phyloP scores from a whole-genome alignment of 2,113 vertebrate species.

The Andinoacara biseriatus region DNA sequence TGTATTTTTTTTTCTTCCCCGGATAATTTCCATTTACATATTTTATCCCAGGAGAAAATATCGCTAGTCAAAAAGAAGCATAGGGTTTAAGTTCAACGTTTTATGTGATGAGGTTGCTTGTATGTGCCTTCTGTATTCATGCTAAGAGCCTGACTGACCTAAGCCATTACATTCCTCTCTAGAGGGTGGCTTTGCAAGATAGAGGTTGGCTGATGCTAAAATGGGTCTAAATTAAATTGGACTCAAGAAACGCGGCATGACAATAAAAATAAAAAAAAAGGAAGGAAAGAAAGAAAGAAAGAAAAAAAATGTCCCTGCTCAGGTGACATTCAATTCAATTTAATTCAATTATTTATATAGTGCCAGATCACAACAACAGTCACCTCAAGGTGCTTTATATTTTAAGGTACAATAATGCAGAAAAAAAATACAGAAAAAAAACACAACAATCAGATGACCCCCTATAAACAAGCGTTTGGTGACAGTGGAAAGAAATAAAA shows the following conservation, averaged over 20 bases:
- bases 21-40: not conserved
- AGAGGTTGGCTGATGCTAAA: slow-evolving; percentile 53
- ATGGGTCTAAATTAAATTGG: slow-evolving; percentile 63
- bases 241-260: slow-evolving; percentile 11
- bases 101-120: slow-evolving; percentile 61
- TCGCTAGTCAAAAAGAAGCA: slow-evolving; percentile 43
- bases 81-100: not conserved
- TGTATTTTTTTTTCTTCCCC: not conserved
- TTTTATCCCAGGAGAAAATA: slow-evolving; percentile 48
- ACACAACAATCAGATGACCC: too few species aligned
- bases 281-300: too few species aligned
- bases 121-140: slow-evolving; percentile 36
- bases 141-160: slow-evolving; percentile 59
- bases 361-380: too few species aligned
- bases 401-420: too few species aligned
- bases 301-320: not conserved
- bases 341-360: too few species aligned
- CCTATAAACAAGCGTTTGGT: too few species aligned
- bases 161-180: slow-evolving; percentile 57
- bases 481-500: too few species aligned
- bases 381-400: too few species aligned
- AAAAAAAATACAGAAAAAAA: too few species aligned
- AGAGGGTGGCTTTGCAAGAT: slow-evolving; percentile 54
- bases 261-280: not conserved
- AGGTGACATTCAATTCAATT: not conserved